Percentiles rank a stretch among this genome's conserved stretches.
phyloP scores from a whole-genome alignment of 2,113 vertebrate species.

The Ptilorrhoa leucosticta region DNA sequence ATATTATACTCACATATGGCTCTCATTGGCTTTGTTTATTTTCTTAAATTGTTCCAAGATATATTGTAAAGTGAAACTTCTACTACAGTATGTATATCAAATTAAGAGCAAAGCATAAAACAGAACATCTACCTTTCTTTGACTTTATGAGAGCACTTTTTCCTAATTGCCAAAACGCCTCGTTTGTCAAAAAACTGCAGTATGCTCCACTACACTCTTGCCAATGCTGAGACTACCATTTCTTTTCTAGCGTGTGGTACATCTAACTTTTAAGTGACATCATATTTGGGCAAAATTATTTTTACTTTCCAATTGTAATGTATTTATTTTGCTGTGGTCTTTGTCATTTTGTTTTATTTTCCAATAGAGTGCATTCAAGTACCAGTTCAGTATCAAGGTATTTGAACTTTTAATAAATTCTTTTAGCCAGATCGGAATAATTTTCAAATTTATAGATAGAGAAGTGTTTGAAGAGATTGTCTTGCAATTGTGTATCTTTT shows the following conservation, averaged over 20 bases:
- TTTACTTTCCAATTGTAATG: not conserved
- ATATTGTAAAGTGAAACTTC: not conserved
- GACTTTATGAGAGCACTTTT: not conserved
- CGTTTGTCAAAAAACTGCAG: not conserved
- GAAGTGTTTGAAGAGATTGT: not conserved
- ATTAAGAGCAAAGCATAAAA: slow-evolving; percentile 13
- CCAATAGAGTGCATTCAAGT: not conserved
- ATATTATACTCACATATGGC: not conserved
- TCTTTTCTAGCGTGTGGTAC: not conserved
- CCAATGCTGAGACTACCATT: not conserved
- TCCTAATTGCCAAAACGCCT: not conserved
- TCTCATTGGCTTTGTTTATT: slow-evolving; percentile 1
- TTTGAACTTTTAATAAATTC: not conserved
- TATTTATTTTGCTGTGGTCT: not conserved
- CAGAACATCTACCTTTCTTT: not conserved
- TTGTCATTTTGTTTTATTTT: not conserved
- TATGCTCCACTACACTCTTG: not conserved
- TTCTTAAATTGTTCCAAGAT: slow-evolving; percentile 17
- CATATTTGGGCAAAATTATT: not conserved
- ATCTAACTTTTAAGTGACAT: not conserved
- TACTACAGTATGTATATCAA: not conserved
- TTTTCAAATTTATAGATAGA: not conserved
- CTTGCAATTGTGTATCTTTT: not conserved
- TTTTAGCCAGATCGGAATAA: not conserved
- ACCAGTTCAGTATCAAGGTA: slow-evolving; percentile 11